These are phyloP conservation scores for Seriola dumerili DNA, from an alignment of 2,113 vertebrate species.

Conservation along the genomic window DNA sequence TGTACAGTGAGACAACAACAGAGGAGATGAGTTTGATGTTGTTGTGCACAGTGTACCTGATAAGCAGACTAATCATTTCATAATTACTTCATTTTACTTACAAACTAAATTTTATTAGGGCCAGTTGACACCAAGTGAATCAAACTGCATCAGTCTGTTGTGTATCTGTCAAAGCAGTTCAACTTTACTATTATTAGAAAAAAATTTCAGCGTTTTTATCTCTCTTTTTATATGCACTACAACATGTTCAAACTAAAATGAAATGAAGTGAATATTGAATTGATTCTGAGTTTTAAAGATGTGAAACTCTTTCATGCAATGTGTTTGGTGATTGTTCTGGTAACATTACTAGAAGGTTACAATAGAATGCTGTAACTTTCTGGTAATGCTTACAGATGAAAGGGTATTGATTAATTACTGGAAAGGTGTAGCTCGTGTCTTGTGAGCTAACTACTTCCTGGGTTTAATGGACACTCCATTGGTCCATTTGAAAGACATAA, in stretches of 20 bases:
- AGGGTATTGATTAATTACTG: slow-evolving; percentile 14
- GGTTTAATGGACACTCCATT: slow-evolving; percentile 62
- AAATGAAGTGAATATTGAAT: not conserved
- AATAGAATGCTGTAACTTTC: not conserved
- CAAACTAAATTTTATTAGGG: not conserved
- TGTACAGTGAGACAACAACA: slow-evolving; percentile 1
- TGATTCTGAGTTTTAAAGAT: not conserved
- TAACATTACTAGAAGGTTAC: not conserved
- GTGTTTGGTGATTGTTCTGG: not conserved
- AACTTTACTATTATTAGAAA: not conserved
- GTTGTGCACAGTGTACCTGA: not conserved
- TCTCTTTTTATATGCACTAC: not conserved
- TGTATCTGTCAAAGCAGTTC: not conserved
- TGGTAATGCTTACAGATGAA: not conserved
- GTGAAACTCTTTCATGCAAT: not conserved
- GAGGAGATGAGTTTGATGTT: slow-evolving; percentile 13
- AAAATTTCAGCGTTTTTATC: not conserved
- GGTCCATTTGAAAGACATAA: slow-evolving; percentile 28
- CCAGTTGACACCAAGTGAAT: not conserved
- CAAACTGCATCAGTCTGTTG: not conserved
- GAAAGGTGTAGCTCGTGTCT: slow-evolving; percentile 4
- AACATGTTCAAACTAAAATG: too few relatives aligned
- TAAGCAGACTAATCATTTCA: not conserved
- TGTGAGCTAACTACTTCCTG: slow-evolving; percentile 33
- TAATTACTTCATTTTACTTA: not conserved